phyloP scores from a whole-genome alignment of 2,888 invertebrate species.

The Podotricha telesiphe region DNA sequence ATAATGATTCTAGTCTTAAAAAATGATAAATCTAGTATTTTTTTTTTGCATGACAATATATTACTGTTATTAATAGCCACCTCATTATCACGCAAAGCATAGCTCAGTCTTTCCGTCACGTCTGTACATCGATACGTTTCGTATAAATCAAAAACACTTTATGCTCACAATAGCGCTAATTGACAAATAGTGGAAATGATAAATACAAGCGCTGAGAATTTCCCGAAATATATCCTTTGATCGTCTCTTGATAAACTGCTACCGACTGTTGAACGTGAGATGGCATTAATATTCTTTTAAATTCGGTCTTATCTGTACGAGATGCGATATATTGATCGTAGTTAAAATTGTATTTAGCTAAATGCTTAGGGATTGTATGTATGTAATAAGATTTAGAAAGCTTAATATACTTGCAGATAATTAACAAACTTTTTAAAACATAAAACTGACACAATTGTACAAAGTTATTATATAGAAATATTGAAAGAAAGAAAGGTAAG shows the following conservation, averaged over 20 bases:
- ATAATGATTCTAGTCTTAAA: slow-evolving; percentile 17
- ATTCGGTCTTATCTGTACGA: slow-evolving; percentile 68
- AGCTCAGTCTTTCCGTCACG: slow-evolving; percentile 28
- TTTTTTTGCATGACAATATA: slow-evolving; percentile 15
- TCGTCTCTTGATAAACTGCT: slow-evolving; percentile 78
- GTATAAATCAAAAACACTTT: slow-evolving; percentile 77
- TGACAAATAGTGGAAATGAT: slow-evolving; percentile 83
- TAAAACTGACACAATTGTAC: too few relatives aligned
- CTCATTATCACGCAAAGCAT: slow-evolving; percentile 16
- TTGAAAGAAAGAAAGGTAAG: too few relatives aligned
- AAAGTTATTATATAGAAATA: too few relatives aligned
- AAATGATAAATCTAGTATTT: slow-evolving; percentile 21
- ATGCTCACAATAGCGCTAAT: slow-evolving; percentile 78
- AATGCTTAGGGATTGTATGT: too few relatives aligned
- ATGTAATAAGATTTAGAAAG: too few relatives aligned
- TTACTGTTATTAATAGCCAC: slow-evolving; percentile 22
- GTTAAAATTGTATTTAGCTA: slow-evolving; percentile 1
- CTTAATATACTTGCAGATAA: too few relatives aligned
- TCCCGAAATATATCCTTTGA: slow-evolving; percentile 80
- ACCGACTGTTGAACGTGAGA: slow-evolving; percentile 69
- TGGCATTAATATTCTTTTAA: slow-evolving; percentile 81
- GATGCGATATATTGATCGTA: not conserved
- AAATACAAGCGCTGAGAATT: slow-evolving; percentile 76
- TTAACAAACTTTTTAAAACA: too few relatives aligned
- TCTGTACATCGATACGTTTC: slow-evolving; percentile 57